These are phyloP conservation scores for Ericerus pela DNA, from an alignment of 1,140 invertebrate species.

Conservation along the genomic window DNA sequence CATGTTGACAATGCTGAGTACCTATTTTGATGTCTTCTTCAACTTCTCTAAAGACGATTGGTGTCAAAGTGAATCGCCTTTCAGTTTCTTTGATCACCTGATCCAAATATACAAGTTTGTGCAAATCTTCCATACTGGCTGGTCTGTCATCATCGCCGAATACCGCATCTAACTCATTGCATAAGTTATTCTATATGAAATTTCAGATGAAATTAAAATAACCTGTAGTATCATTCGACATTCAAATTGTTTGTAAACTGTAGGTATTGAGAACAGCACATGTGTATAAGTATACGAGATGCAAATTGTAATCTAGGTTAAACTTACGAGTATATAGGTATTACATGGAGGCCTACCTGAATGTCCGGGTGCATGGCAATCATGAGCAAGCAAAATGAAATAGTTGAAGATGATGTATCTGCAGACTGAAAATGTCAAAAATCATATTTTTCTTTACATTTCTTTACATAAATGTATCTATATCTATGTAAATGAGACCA, in stretches of 20 bases:
- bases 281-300: background rate
- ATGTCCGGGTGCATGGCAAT: constrained; percentile 41
- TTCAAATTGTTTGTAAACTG: background rate
- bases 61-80: constrained; percentile 41
- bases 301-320: background rate
- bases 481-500: no score
- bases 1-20: no score
- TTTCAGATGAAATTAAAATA: background rate
- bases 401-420: constrained; percentile 42
- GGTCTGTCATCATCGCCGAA: constrained; percentile 30
- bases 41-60: constrained; percentile 36
- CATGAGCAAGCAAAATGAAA: constrained; percentile 32
- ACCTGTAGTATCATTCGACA: no score
- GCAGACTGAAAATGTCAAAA: no score
- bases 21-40: constrained; percentile 32
- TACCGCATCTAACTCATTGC: constrained; percentile 27
- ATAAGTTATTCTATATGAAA: constrained; percentile 20
- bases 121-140: constrained; percentile 38
- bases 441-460: no score
- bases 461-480: no score
- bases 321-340: background rate
- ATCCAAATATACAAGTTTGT: constrained; percentile 41
- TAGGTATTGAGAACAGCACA: background rate
- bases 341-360: constrained; percentile 30
- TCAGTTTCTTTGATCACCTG: constrained; percentile 43